Conservation (phyloP, 2,113 vertebrate genomes). For the Megaleporinus macrocephalus region DNA sequence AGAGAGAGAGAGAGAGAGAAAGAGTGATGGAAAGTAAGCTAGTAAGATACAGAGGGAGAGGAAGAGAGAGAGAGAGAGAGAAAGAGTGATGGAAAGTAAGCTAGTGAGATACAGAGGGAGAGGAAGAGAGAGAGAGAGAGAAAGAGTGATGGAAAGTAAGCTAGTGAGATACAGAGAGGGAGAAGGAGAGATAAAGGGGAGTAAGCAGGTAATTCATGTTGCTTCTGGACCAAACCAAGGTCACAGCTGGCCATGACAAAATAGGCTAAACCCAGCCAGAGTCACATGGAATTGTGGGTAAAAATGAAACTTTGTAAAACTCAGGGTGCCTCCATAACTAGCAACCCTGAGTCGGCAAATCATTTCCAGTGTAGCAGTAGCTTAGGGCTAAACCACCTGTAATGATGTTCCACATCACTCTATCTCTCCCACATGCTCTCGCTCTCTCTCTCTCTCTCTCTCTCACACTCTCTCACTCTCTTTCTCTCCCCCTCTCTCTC, state of each 20-base stretch:
- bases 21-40: neutral
- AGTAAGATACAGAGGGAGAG: too few species aligned
- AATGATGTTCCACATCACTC: neutral
- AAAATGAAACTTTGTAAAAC: slow-evolving; percentile 24
- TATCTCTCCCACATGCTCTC: neutral
- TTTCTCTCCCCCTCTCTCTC: too few species aligned
- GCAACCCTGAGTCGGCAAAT: neutral
- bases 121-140: too few species aligned
- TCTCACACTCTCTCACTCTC: neutral
- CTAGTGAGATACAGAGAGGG: neutral
- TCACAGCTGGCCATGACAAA: slow-evolving; percentile 1
- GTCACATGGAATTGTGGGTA: slow-evolving; percentile 25
- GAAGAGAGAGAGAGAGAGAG: too few species aligned
- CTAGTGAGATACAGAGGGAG: too few species aligned
- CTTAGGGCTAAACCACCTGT: neutral
- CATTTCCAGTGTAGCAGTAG: slow-evolving; percentile 2
- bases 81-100: too few species aligned
- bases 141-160: too few species aligned
- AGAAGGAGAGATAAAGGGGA: neutral
- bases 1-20: neutral
- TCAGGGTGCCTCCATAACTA: neutral
- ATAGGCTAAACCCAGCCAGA: slow-evolving; percentile 24
- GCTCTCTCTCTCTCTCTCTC: neutral
- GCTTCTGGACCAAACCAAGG: slow-evolving; percentile 17
- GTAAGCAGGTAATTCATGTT: slow-evolving; percentile 1